Evolutionary conservation across 2,113 vertebrate species (phyloP), one percentile per base, ranked within the genome.

Genomic region (Ictidomys tridecemlineatus): DNA sequence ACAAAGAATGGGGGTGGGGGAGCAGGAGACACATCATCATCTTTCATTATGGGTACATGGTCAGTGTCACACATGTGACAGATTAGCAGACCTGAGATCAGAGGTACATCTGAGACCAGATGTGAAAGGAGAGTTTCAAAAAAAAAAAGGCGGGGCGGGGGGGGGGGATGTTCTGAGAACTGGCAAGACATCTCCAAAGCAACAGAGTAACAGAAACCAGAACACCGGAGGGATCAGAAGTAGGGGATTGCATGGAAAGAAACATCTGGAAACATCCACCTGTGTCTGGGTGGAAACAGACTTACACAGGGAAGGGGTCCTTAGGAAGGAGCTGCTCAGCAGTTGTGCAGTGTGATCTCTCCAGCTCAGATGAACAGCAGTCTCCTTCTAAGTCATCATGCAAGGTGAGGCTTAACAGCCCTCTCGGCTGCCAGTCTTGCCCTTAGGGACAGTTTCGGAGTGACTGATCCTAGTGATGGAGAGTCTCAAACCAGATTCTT

Each of bases 21-120:
- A 58, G 39, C 51, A 84, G 34, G 8, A 93, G 45, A 94, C n/a
- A 70, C 45, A 53, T 63, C 24, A 61, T 63, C 24, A 63, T 63
- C 61, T 83, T 91, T 93, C 87, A 84, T 5, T 80, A 7, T 86
- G 63, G 10, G 14, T 28, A 70, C 34, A 63, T 84, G 84, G 48
- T 93, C 69, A 86, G 22, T 61, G 70, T 77, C 72, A 92, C 28
- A 74, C 22, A 28, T 63, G 70, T 63, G 79, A 79, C 20, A 76
- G 45, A 90, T 73, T 58, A 86, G 65, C 84, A 90, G 51, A 84
- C 34, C 56, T 74, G 24, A 83, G 67, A 91, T 87, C 87, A 96
- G 82, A 96, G 30, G 5, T 61, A 91, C 77, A 17, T n/a, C 67
- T 61, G 69, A 94, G 37, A 96, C 80, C 91, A 95, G 74, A 91